Evolutionary conservation across 2,888 invertebrate species (phyloP), one percentile per base, ranked within the genome.

Genomic region (Monoplex corrugatus): DNA sequence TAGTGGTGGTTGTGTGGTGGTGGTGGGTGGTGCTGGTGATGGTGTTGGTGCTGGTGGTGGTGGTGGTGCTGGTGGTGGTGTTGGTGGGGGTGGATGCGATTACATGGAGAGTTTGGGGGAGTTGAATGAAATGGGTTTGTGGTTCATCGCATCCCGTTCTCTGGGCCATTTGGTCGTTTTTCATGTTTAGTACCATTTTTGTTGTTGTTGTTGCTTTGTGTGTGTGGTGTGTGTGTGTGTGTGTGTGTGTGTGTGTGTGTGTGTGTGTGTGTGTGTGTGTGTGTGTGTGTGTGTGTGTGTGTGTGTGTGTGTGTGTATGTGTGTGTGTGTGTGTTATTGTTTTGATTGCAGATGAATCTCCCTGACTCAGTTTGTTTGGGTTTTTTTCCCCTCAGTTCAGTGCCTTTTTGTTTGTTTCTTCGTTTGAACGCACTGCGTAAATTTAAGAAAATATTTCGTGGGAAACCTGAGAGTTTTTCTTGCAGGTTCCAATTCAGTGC

Each of bases 91-190:
- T 5, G 35, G 32, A 28, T 32, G n/a, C 8, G 38, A 8, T 8
- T 32, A 16, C 13, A 32, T 82, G 82, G 45, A 45, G 40, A 63
- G 23, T 38, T 63, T 85, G 8, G 85, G 85, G n/a, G 63, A 85
- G 38, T 0, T 28, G 3, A 85, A 85, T 63, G 8, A 23, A 16
- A 57, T 57, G 68, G 85, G 85, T 8, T 2, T 85, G 40, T 85
- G 85, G 85, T 85, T 85, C n/a, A 43, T 63, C 63, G 57, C 63
- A 5, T 85, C 85, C 38, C 38, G 85, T 0, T 63, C 45, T 43
- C 13, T 63, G 63, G 85, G 38, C 1, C 38, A 57, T n/a, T 13
- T 85, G 38, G 68, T 85, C 32, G n/a, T 85, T 6, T 63, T 85
- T 63, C 85, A 85, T 13, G 85, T 85, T 32, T 63, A 23, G 23